Percentiles rank a stretch among this genome's conserved stretches.
phyloP scores from a whole-genome alignment of 2,797 vertebrate genomes.

The Octomys mimax region DNA sequence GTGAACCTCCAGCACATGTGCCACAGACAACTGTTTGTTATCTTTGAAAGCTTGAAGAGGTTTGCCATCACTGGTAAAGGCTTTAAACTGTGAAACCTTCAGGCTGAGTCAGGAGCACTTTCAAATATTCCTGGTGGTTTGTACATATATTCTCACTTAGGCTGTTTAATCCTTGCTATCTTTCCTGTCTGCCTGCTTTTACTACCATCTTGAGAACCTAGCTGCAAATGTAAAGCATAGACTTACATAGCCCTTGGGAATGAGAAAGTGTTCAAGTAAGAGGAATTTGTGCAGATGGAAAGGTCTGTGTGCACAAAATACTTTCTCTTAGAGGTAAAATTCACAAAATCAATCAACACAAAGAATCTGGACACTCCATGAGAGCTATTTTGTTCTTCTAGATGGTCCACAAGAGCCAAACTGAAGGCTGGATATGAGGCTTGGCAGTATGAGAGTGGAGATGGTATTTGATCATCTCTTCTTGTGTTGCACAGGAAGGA shows the following conservation, averaged over 20 bases:
- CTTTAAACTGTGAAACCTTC: slow-evolving; percentile 54
- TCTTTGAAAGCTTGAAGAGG: not conserved
- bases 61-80: not conserved
- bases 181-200: slow-evolving; percentile 60
- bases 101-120: slow-evolving; percentile 73
- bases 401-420: not conserved
- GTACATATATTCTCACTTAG: slow-evolving; percentile 17
- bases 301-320: not conserved
- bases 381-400: slow-evolving; percentile 12
- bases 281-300: slow-evolving; percentile 11
- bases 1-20: not conserved
- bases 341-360: not conserved
- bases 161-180: slow-evolving; percentile 64
- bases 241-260: not conserved
- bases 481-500: not conserved
- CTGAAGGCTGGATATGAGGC: not conserved
- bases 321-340: slow-evolving; percentile 51
- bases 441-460: not conserved
- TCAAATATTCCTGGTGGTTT: slow-evolving; percentile 33
- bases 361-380: slow-evolving; percentile 35
- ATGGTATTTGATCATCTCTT: not conserved
- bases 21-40: not conserved
- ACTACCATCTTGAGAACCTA: slow-evolving; percentile 61
- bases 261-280: slow-evolving; percentile 11
- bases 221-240: not conserved